phyloP scores from a whole-genome alignment of 2,888 invertebrate genomes.

The Euzetes globulus region DNA sequence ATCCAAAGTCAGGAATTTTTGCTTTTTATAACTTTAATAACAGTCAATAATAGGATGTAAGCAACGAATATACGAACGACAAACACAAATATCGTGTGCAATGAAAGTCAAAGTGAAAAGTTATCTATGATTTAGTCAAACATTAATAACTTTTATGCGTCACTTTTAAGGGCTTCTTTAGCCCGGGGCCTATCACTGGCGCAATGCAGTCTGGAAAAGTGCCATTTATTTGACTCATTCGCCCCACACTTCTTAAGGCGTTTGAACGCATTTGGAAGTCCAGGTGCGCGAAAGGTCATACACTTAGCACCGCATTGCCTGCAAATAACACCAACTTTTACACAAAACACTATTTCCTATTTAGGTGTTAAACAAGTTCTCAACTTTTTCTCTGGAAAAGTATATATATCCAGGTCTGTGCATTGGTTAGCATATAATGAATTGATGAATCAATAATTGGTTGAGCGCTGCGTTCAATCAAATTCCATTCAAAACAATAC shows the following conservation, averaged over 20 bases:
- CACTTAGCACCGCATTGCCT: neutral
- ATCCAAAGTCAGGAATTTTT: neutral
- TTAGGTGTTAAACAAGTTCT: slow-evolving; percentile 6
- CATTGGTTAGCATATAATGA: neutral
- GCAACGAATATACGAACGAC: neutral
- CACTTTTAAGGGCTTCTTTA: slow-evolving; percentile 19
- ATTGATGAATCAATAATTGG: neutral
- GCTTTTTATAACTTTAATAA: neutral
- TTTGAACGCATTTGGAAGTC: neutral
- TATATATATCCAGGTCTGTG: neutral
- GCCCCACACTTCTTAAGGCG: slow-evolving; percentile 12
- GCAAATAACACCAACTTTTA: neutral
- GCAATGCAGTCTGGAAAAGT: slow-evolving; percentile 35
- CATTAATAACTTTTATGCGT: slow-evolving; percentile 4
- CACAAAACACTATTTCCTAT: slow-evolving; percentile 16
- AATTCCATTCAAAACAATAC: neutral
- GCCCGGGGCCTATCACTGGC: slow-evolving; percentile 27
- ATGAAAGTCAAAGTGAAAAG: slow-evolving; percentile 23
- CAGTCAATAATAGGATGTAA: slow-evolving; percentile 13
- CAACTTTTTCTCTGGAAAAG: neutral
- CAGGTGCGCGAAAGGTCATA: slow-evolving; percentile 25
- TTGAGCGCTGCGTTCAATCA: neutral
- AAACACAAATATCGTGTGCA: neutral
- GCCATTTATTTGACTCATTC: slow-evolving; percentile 19
- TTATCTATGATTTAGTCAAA: slow-evolving; percentile 20